A percentile compares a stretch with the other conserved stretches of the same genome.
These are phyloP conservation scores for Chironomus striatipennis DNA, from an alignment of 1,140 invertebrate genomes.

Conservation along the genomic window DNA sequence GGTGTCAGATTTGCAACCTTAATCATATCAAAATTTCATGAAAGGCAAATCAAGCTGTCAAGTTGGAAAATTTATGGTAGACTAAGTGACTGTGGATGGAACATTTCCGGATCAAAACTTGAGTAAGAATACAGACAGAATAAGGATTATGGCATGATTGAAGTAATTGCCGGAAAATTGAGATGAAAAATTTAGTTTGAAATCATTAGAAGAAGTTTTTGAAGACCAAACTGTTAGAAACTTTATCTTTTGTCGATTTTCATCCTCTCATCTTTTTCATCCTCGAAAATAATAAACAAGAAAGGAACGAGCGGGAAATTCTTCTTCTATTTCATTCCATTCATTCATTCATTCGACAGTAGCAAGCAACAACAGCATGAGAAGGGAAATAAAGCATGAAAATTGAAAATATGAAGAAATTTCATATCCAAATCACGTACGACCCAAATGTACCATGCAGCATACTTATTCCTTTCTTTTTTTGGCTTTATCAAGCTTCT, in stretches of 20 bases:
- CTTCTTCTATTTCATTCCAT: background rate
- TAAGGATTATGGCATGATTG: background rate
- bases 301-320: background rate
- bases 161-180: background rate
- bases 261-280: too few relatives aligned
- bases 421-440: conserved; percentile 20
- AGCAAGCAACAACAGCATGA: background rate
- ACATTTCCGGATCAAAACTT: too few relatives aligned
- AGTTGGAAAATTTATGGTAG: too few relatives aligned
- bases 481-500: background rate
- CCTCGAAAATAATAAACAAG: too few relatives aligned
- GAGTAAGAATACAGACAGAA: background rate
- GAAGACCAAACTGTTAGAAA: background rate
- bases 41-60: too few relatives aligned
- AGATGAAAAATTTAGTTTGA: background rate
- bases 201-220: background rate
- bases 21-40: too few relatives aligned
- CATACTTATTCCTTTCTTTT: background rate
- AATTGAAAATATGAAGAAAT: conserved; percentile 19
- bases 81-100: too few relatives aligned
- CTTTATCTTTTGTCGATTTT: background rate
- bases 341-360: background rate
- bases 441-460: background rate
- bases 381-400: background rate
- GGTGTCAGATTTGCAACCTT: too few relatives aligned